Base-by-base conservation (phyloP, 2,888 invertebrate species). In the Didymodactylos carnosus region DNA sequence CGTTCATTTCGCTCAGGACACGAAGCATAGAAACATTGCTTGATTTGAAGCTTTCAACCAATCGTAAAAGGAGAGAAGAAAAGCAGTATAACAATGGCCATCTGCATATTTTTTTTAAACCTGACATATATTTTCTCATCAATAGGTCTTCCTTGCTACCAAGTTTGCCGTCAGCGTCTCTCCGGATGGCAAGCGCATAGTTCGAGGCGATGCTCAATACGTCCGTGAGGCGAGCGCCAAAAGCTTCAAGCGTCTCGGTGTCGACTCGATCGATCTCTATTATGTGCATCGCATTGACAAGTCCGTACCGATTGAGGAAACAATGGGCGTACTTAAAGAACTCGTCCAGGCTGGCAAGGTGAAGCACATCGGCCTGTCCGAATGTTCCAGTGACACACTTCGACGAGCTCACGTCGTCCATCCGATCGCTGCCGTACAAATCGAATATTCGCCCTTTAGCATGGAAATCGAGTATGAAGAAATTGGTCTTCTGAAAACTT, bases 201-300 rank as follows among this genome's bases (percentile, higher is more conserved):
- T 6, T 7, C 49, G 49, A 49, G 49, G 49, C 13, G 49, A 49
- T 49, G 49, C 49, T 49, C 49, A 49, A 25, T 49, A 49, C 25
- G 23, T 49, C 14, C 49, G 11, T 49, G 49, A 49, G 25, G 23
- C 23, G 25, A 25, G 49, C 25, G 23, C 10, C 1, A 23, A 5
- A 49, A 49, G 49, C 11, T 76, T 82, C 70, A 46, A 77, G 53
- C 78, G 78, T n/a, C 76, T 82, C 35, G 71, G 76, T 39, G 75
- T 79, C 3, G 78, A 79, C 35, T 80, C 81, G 73, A 76, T 82
- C 5, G 81, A 82, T 76, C 76, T 81, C 71, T 79, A 78, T 69
- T 78, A 82, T 0, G 78, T 82, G 16, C 82, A 82, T 76, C 81
- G 80, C 16, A 49, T 49, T 25, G 49, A 49, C 25, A 49, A 25